These are phyloP conservation scores for Scolopax bukidnonensis DNA, from an alignment of 2,797 vertebrate species.

Conservation along the genomic window DNA sequence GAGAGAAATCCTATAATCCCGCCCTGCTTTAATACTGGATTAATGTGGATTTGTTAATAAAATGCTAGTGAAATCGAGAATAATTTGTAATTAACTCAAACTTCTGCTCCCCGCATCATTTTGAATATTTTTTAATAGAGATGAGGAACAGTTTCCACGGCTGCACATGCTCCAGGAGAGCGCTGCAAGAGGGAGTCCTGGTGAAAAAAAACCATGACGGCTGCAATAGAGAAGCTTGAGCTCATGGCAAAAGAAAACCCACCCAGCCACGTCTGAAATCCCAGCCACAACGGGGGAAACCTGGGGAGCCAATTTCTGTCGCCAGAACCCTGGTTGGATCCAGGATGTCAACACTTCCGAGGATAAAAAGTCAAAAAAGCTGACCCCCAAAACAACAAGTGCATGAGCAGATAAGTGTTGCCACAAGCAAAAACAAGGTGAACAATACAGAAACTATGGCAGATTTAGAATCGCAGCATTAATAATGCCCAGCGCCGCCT, in stretches of 20 bases:
- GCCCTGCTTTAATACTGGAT: slow-evolving; percentile 82
- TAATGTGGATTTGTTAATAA: slow-evolving; percentile 85
- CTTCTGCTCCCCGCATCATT: slow-evolving; percentile 63
- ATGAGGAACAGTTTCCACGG: slow-evolving; percentile 23
- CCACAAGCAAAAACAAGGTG: not conserved
- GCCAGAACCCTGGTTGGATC: not conserved
- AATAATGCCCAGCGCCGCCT: not conserved
- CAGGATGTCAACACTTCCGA: not conserved
- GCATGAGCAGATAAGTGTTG: not conserved
- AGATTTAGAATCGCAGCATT: not conserved
- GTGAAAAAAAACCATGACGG: not conserved
- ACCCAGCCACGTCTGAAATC: not conserved
- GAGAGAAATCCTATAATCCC: slow-evolving; percentile 82
- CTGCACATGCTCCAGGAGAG: not conserved
- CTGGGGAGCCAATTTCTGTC: not conserved
- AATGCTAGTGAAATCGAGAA: slow-evolving; percentile 82
- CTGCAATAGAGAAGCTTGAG: not conserved
- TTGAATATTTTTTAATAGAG: slow-evolving; percentile 65
- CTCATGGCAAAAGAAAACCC: not conserved
- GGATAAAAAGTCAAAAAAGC: not conserved
- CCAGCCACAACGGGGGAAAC: not conserved
- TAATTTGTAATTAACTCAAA: slow-evolving; percentile 82
- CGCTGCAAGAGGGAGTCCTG: not conserved
- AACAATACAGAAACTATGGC: not conserved
- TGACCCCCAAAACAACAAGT: not conserved